Evolutionary conservation across 1,140 invertebrate genomes (phyloP), one percentile per base, ranked within the genome.

Genomic region (Carcinoscorpius rotundicauda): DNA sequence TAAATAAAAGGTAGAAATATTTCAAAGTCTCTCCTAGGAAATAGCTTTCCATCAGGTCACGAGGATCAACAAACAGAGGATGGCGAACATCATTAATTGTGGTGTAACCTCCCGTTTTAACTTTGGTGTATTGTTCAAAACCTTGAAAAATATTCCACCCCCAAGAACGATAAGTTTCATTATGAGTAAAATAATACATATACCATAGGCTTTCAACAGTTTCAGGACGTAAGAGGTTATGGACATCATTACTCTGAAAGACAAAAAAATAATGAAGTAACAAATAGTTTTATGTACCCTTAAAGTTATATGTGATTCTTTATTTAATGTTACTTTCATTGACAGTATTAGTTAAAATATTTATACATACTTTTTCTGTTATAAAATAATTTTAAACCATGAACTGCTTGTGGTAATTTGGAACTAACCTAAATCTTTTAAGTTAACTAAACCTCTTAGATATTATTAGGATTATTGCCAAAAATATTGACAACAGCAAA

Each of bases 1-100:
- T 87, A 72, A 97, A 94, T 58, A 97, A 78, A 66, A 97, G 79
- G 78, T 93, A 97, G 59, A 95, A 82, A 75, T 97, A 97, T 76
- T 97, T 97, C 0, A 96, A 81, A 1, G 92, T 95, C 77, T 97
- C 94, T n/a, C 86, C 88, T 4, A 94, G 81, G 81, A 94, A 97
- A 76, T 96, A 97, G 6, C 89, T 92, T 75, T 97, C 94, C 84
- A 96, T 96, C 83, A 92, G 87, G 75, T 97, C 93, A 64, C 85
- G 82, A 11, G 91, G 89, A 61, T 85, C 82, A 3, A 83, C 84
- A 71, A 88, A 84, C 2, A 83, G 71, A 3, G 85, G 77, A 71
- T 85, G 87, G 68, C 87, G 85, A 0, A 97, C 93, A 76, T 93
- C 94, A 11, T 87, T 84, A 49, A 97, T 86, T 1, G 91, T 93